These are phyloP conservation scores for Cygnus olor DNA, from an alignment of 2,797 vertebrate species.

Conservation along the genomic window DNA sequence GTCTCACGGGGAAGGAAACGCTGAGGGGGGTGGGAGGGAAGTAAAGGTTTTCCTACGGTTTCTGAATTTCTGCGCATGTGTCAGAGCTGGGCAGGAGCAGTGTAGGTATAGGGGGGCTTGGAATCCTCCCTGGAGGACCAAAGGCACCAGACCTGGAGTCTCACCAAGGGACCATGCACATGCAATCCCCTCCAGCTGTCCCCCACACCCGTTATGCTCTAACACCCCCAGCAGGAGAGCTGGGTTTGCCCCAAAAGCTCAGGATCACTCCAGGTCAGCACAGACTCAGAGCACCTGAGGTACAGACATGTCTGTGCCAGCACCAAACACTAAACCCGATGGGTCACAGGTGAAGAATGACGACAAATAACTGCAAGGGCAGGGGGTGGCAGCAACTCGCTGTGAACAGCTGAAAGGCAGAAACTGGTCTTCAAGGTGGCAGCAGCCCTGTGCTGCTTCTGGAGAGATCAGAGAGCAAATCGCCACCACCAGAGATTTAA, in stretches of 20 bases:
- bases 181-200: no score
- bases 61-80: background rate
- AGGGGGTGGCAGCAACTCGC: fast-evolving
- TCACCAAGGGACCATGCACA: fast-evolving
- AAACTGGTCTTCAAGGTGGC: background rate
- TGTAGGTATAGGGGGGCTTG: fast-evolving
- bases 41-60: constrained; percentile 37
- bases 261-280: background rate
- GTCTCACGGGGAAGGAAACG: background rate
- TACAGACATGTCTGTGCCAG: background rate
- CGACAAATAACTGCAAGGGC: fast-evolving
- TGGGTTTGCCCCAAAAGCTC: fast-evolving
- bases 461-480: background rate
- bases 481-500: background rate
- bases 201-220: fast-evolving
- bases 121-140: background rate
- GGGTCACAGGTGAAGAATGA: background rate
- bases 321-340: fast-evolving
- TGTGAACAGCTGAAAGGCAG: background rate
- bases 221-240: fast-evolving
- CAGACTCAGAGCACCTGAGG: fast-evolving
- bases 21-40: background rate
- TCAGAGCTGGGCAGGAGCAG: background rate
- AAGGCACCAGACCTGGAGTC: background rate
- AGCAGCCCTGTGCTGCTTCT: background rate